These are phyloP conservation scores for Mycteria americana DNA, from an alignment of 2,797 vertebrate species.

Conservation along the genomic window DNA sequence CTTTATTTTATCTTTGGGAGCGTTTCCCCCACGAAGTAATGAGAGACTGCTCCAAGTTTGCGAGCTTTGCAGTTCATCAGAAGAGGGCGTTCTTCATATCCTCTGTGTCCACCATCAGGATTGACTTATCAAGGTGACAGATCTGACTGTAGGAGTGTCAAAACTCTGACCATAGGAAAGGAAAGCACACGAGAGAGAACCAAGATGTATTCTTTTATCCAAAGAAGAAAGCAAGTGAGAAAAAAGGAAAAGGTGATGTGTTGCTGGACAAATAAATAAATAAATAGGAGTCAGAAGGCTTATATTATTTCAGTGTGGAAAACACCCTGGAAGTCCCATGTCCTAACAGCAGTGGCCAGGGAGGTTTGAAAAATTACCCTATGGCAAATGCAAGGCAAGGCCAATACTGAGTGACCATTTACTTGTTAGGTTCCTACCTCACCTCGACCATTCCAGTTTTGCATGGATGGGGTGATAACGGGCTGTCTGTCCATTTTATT, in stretches of 20 bases:
- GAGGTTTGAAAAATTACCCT: neutral
- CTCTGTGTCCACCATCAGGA: neutral
- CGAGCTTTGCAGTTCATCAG: neutral
- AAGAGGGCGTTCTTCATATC: neutral
- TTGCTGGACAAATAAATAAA: neutral
- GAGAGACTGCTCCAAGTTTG: neutral
- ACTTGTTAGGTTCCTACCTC: neutral
- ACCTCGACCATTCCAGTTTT: neutral
- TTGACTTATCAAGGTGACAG: neutral
- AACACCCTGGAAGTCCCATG: neutral
- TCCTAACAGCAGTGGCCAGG: neutral
- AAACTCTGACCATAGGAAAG: neutral
- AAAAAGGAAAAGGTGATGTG: accelerated
- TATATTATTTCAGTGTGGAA: neutral
- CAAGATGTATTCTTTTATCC: neutral
- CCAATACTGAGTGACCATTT: neutral
- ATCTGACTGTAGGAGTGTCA: neutral
- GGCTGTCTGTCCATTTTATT: neutral
- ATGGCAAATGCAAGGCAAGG: neutral
- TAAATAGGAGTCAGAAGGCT: neutral
- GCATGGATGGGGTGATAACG: neutral
- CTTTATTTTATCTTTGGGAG: neutral
- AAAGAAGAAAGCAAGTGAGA: neutral
- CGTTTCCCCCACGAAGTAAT: neutral
- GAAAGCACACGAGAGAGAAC: neutral